Conservation (phyloP, 2,888 invertebrate species). For the Eueremaeus valkanovi region DNA sequence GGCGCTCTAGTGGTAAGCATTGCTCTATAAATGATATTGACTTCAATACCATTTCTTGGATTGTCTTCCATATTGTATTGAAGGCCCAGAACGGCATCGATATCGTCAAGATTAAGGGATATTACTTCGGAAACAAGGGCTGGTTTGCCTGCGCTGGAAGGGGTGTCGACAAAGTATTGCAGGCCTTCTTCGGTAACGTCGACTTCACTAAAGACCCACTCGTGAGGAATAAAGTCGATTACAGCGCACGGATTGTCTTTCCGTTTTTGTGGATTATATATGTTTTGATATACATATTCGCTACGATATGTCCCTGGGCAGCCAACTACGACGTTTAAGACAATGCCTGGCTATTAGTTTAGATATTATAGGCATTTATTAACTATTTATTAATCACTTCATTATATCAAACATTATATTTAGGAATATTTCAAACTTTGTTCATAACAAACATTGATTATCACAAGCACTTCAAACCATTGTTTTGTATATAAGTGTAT, state of each 20-base stretch:
- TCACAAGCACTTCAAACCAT: no score
- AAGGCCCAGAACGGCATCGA: not conserved
- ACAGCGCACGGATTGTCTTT: conserved; percentile 36
- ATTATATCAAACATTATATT: no score
- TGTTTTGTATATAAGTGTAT: no score
- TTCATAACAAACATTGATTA: no score
- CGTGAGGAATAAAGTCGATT: conserved; percentile 41
- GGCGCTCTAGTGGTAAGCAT: not conserved
- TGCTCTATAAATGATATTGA: not conserved
- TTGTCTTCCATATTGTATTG: not conserved
- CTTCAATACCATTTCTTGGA: not conserved
- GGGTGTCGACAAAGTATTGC: conserved; percentile 9
- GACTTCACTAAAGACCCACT: conserved; percentile 38
- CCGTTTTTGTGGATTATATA: conserved; percentile 38
- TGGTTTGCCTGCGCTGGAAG: not conserved
- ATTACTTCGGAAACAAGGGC: conserved; percentile 37
- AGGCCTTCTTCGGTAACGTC: conserved; percentile 35
- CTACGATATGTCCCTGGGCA: conserved; percentile 21
- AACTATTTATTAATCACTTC: not conserved
- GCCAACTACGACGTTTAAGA: not conserved
- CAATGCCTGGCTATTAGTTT: no score
- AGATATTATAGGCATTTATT: not conserved
- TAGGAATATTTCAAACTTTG: no score
- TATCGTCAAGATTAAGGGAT: not conserved
- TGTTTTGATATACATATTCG: conserved; percentile 36